These are phyloP conservation scores for Strigops habroptila DNA, from an alignment of 2,113 vertebrate species.

Conservation along the genomic window DNA sequence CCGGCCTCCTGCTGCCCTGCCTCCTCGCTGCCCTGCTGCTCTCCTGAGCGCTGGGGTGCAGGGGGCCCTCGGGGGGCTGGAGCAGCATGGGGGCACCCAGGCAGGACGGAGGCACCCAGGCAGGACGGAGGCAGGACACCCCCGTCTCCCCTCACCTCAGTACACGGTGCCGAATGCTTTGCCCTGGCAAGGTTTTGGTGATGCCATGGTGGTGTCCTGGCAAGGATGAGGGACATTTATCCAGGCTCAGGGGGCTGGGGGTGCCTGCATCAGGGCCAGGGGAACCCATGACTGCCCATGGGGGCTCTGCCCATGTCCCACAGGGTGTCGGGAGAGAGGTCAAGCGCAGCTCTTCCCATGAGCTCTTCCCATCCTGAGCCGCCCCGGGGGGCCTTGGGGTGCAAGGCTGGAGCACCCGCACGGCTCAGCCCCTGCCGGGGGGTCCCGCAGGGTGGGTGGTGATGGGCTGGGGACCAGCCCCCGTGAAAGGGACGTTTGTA, in stretches of 20 bases:
- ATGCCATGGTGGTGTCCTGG: not conserved
- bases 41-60: not conserved
- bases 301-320: not conserved
- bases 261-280: not conserved
- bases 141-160: not conserved
- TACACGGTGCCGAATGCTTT: not conserved
- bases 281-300: not conserved
- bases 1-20: not conserved
- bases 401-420: not conserved
- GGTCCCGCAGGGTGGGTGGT: not conserved
- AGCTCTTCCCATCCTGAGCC: not conserved
- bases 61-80: not conserved
- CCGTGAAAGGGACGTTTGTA: accelerated
- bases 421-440: not conserved
- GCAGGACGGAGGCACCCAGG: too few relatives aligned
- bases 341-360: not conserved
- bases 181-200: not conserved
- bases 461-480: accelerated
- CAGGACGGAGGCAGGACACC: not conserved
- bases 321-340: not conserved
- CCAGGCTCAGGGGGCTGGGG: not conserved
- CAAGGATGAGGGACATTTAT: not conserved
- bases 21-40: not conserved
- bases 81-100: not conserved
- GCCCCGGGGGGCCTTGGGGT: not conserved